Evolutionary conservation across 2,888 invertebrate genomes (phyloP).

Genomic region (Athetis lepigone): DNA sequence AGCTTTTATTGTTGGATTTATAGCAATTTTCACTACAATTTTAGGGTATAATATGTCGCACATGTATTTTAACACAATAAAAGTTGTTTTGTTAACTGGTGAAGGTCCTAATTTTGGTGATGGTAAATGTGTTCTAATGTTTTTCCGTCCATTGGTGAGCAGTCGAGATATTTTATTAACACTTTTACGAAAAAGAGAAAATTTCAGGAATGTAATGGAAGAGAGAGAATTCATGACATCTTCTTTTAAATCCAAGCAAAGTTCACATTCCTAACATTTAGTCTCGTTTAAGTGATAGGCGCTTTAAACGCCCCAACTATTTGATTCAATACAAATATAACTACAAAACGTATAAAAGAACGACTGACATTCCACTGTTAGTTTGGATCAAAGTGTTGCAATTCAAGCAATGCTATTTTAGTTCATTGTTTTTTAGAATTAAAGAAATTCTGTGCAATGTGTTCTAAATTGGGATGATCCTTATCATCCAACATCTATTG

Average conservation of each 20-base stretch:
- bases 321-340: conserved; percentile 59
- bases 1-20: not conserved
- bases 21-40: not conserved
- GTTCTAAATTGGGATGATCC: conserved; percentile 30
- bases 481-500: too few species aligned
- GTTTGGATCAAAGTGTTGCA: conserved; percentile 39
- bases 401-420: conserved; percentile 43
- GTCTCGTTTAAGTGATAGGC: conserved; percentile 24
- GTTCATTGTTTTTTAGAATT: conserved; percentile 34
- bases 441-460: conserved; percentile 21
- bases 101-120: conserved; percentile 57
- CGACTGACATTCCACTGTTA: conserved; percentile 42
- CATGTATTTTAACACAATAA: conserved; percentile 17
- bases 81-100: conserved; percentile 39
- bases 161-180: conserved; percentile 1
- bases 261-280: conserved; percentile 32
- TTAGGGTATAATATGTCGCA: conserved; percentile 14
- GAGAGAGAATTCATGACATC: not conserved
- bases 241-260: conserved; percentile 14
- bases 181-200: not conserved
- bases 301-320: conserved; percentile 47
- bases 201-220: conserved; percentile 2
- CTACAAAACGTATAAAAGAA: conserved; percentile 45
- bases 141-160: not conserved
- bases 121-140: conserved; percentile 46